Evolutionary conservation across 1,140 invertebrate genomes (phyloP).

Genomic region (Bradysia coprophila): DNA sequence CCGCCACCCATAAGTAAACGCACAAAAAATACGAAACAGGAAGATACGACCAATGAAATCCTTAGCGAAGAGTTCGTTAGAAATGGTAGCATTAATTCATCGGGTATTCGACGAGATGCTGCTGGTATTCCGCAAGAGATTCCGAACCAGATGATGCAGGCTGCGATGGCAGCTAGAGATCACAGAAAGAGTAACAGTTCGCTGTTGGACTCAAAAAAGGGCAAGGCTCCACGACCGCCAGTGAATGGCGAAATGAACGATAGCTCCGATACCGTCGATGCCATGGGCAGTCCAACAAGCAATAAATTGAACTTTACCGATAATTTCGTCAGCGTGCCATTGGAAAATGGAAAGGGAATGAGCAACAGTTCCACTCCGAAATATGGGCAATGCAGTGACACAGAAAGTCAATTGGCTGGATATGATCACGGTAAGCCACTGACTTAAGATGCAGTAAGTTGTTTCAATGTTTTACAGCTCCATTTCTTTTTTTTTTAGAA

Average conservation of each 20-base stretch:
- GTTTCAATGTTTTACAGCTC: too few species aligned
- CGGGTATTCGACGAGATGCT: conserved; percentile 33
- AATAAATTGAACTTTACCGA: background rate
- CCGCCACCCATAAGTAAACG: conserved; percentile 1
- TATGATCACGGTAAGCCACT: background rate
- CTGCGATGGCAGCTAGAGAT: conserved; percentile 41
- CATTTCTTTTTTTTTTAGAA: background rate
- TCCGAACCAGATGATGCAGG: conserved; percentile 48
- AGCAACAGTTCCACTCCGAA: conserved; percentile 11
- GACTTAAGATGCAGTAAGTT: background rate
- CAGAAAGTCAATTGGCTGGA: background rate
- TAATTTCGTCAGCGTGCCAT: conserved; percentile 7
- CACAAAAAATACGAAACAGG: background rate
- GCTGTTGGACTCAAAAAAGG: conserved; percentile 40
- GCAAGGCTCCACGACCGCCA: conserved; percentile 52
- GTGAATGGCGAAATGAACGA: conserved; percentile 20
- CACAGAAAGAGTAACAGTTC: conserved; percentile 36
- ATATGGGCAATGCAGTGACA: conserved; percentile 3
- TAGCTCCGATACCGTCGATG: background rate
- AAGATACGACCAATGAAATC: conserved; percentile 1
- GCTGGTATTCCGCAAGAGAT: conserved; percentile 37
- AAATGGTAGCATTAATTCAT: conserved; percentile 22
- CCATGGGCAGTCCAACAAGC: background rate
- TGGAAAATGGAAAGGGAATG: conserved; percentile 3
- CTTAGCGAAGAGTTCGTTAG: conserved; percentile 2